phyloP scores from a whole-genome alignment of 2,113 vertebrate genomes.

The Delphinus delphis region DNA sequence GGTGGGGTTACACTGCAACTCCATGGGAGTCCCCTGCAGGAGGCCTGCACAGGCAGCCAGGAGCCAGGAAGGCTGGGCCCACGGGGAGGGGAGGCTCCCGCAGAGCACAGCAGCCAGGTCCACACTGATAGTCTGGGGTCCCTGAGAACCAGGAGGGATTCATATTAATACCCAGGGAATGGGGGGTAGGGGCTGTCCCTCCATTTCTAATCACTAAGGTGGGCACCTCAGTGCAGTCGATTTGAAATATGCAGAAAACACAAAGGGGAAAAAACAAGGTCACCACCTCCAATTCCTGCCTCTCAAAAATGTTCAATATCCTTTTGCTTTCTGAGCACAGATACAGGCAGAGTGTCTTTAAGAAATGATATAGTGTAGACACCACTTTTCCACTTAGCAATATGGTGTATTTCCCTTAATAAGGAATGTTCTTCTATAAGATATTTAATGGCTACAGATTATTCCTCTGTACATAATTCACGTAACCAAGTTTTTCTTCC shows the following conservation, averaged over 20 bases:
- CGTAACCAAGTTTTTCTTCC: neutral
- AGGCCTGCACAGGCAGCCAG: neutral
- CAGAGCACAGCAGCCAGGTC: neutral
- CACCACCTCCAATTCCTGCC: neutral
- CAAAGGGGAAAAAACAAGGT: neutral
- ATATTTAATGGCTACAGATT: neutral
- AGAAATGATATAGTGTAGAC: neutral
- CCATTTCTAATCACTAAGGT: neutral
- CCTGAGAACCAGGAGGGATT: neutral
- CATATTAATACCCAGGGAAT: fast-evolving
- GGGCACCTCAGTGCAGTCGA: neutral
- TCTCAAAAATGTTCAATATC: neutral
- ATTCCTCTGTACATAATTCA: neutral
- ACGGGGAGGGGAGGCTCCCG: neutral
- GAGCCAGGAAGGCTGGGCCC: neutral
- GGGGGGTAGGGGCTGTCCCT: neutral
- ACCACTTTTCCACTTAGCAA: neutral
- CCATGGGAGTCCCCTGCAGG: fast-evolving
- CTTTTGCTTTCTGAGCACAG: neutral
- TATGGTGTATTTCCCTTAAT: neutral
- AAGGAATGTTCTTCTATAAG: neutral
- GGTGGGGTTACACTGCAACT: neutral
- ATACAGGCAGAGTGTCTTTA: neutral
- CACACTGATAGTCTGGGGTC: neutral
- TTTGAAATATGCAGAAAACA: neutral